Conservation (phyloP, 1,140 invertebrate species). For the Macrosteles quadrilineatus region DNA sequence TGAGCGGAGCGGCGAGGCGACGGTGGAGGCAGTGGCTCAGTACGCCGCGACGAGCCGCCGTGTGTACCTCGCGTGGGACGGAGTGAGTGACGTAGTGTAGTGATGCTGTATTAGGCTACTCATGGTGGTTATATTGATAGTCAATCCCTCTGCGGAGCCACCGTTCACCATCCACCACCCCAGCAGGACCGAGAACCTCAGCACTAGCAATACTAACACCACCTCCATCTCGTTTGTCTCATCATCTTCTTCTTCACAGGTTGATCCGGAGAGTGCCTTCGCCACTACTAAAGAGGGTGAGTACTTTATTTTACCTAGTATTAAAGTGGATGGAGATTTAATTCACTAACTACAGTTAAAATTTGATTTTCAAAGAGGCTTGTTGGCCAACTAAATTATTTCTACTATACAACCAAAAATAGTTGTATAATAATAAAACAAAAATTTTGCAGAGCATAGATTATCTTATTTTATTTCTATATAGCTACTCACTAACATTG, state of each 20-base stretch:
- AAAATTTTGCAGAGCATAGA: too few relatives aligned
- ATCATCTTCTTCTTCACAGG: conserved; percentile 50
- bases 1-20: background rate
- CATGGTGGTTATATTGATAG: conserved; percentile 41
- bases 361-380: too few relatives aligned
- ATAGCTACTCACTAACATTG: too few relatives aligned
- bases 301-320: conserved; percentile 39
- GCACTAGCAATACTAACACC: conserved; percentile 31
- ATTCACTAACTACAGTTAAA: too few relatives aligned
- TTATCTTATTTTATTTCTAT: too few relatives aligned
- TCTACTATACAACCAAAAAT: too few relatives aligned
- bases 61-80: background rate
- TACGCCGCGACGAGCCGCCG: background rate
- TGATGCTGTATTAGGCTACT: background rate
- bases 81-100: background rate
- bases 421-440: too few relatives aligned
- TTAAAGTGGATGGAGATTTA: too few relatives aligned
- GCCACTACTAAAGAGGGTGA: conserved; percentile 58
- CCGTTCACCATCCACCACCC: background rate
- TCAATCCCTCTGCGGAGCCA: conserved; percentile 30
- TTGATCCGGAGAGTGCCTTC: conserved; percentile 53
- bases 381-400: too few relatives aligned
- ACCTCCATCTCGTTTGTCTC: conserved; percentile 41
- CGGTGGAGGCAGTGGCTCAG: background rate
- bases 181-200: background rate